Conservation (phyloP, 2,888 invertebrate species). For the Metellina segmentata region DNA sequence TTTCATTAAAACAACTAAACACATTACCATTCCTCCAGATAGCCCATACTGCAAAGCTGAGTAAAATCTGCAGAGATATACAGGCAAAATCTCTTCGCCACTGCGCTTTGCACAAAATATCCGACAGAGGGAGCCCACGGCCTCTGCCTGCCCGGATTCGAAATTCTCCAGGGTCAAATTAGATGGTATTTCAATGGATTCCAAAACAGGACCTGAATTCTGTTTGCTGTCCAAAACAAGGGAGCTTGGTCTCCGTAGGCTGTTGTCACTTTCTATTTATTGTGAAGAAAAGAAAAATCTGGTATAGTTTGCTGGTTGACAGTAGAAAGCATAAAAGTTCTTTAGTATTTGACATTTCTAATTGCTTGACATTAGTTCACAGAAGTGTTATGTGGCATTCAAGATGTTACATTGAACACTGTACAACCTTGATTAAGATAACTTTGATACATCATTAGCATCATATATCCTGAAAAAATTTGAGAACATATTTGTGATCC, state of each 20-base stretch:
- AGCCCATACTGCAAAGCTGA: conserved; percentile 94
- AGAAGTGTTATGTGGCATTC: no score
- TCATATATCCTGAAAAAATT: no score
- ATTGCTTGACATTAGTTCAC: neutral
- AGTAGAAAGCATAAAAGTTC: neutral
- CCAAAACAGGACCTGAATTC: conserved; percentile 78
- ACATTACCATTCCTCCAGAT: conserved; percentile 76
- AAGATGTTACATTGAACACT: no score
- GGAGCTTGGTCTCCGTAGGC: conserved; percentile 79
- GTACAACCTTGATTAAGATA: no score
- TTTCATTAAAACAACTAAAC: neutral
- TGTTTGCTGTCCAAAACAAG: conserved; percentile 80
- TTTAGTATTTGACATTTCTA: neutral
- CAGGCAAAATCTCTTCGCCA: conserved; percentile 94
- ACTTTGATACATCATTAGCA: no score
- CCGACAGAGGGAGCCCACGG: conserved; percentile 95
- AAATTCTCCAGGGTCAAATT: conserved; percentile 80
- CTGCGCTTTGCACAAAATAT: conserved; percentile 98
- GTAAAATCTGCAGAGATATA: conserved; percentile 95
- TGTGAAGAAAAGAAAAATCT: neutral
- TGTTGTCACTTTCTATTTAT: conserved; percentile 61
- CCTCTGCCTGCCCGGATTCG: conserved; percentile 92
- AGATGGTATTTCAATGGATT: conserved; percentile 77
- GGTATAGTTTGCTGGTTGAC: no score
- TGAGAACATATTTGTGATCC: no score